Base-by-base conservation (phyloP, 1,140 invertebrate genomes). In the Conopomorpha cramerella region DNA sequence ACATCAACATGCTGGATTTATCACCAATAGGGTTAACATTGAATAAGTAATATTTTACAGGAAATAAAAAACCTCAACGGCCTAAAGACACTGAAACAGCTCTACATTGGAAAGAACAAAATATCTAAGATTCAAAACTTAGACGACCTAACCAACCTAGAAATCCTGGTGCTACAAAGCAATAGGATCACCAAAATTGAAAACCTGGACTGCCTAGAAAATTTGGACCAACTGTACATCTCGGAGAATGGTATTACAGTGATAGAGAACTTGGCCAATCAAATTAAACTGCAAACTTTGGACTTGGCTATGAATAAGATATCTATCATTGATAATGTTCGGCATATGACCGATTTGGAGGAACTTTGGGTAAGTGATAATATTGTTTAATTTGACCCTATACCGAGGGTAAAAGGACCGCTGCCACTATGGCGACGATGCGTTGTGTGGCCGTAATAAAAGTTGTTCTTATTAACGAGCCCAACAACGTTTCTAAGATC, bases 71-170 rank as follows among this genome's bases (percentile, higher is more conserved):
- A 96, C 77, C 64, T 96, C 4, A 85, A 91, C 16, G 83, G 82
- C 11, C 64, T 96, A 15, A 77, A 78, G 10, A 87, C 87, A 50
- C 70, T 98, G 13, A 86, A 83, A 12, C 84, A 87, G 53, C 70
- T 97, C 1, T 96, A 88, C 70, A 70, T 99, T 30, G 96, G 96
- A 0, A 99, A 98, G 68, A 99, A 99, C 68, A 99, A 98, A 83
- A 95, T 99, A 36, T 79, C 81, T 0, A 90, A 91, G 77, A 88
- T 99, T 28, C 80, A 95, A 61, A 94, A 96, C 61, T 63, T 99
- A 8, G 87, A 88, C 28, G 78, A 78, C n/a, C 71, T 99, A 12
- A 76, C 77, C 3, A 86, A 89, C 39, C 78, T 99, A 16, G 84
- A 86, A 43, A 84, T 94, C 39, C 68, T 99, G 2, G 96, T 95